Evolutionary conservation across 2,888 invertebrate species (phyloP).

Genomic region (Drosophila fulvimacula): DNA sequence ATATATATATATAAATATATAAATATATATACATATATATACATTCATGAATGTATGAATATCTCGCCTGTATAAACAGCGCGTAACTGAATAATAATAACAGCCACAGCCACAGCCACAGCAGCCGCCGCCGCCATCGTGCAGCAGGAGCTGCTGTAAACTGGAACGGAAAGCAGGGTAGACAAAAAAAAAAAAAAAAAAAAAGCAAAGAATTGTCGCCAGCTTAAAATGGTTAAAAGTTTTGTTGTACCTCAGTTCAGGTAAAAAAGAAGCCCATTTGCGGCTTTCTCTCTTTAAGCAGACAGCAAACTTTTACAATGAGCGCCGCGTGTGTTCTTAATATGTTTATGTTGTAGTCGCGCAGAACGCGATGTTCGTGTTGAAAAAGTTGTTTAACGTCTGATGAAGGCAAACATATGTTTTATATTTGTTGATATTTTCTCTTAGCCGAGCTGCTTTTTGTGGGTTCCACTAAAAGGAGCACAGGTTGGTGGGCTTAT

Average conservation of each 20-base stretch:
- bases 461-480: neutral
- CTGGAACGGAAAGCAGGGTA: slow-evolving; percentile 23
- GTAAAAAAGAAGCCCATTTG: slow-evolving; percentile 41
- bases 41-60: slow-evolving; percentile 78
- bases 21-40: slow-evolving; percentile 32
- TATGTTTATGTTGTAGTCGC: slow-evolving; percentile 34
- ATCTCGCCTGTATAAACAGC: slow-evolving; percentile 74
- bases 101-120: slow-evolving; percentile 22
- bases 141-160: slow-evolving; percentile 25
- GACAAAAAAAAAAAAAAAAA: slow-evolving; percentile 12
- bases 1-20: slow-evolving; percentile 31
- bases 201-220: slow-evolving; percentile 56
- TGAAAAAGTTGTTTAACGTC: slow-evolving; percentile 6
- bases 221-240: slow-evolving; percentile 57
- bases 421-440: neutral
- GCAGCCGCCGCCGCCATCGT: slow-evolving; percentile 16
- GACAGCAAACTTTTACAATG: slow-evolving; percentile 41
- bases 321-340: slow-evolving; percentile 31
- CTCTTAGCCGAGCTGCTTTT: neutral
- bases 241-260: slow-evolving; percentile 34
- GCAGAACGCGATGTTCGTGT: neutral
- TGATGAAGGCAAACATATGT: slow-evolving; percentile 37
- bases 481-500: neutral
- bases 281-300: slow-evolving; percentile 45
- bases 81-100: slow-evolving; percentile 78